A percentile compares a stretch with the other conserved stretches of the same genome.
Evolutionary conservation across 2,113 vertebrate genomes (phyloP).

Genomic region (Piaya cayana): DNA sequence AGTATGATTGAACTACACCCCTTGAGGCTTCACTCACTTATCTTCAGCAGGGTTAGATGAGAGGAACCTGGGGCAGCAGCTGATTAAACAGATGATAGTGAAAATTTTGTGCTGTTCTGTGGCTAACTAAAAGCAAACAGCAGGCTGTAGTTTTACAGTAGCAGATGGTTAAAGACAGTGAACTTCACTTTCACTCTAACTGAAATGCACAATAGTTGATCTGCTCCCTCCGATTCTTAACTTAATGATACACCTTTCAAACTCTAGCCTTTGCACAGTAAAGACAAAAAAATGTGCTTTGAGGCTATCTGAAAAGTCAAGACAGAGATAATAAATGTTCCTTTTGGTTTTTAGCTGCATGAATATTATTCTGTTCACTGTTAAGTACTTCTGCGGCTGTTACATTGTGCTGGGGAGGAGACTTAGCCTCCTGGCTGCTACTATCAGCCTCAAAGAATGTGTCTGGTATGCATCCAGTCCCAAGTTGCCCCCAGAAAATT

Average conservation of each 20-base stretch:
- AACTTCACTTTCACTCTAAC: background rate
- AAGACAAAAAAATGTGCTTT: background rate
- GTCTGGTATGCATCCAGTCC: background rate
- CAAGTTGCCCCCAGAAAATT: background rate
- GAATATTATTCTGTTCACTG: background rate
- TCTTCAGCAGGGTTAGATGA: background rate
- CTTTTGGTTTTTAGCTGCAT: background rate
- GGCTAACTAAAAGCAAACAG: background rate
- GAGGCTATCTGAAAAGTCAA: background rate
- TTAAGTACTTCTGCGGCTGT: background rate
- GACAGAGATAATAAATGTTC: background rate
- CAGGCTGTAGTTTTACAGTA: background rate
- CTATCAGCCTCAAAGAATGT: background rate
- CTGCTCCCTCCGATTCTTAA: background rate
- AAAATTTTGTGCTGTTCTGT: background rate
- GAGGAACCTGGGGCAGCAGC: background rate
- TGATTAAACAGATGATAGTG: background rate
- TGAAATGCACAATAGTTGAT: background rate
- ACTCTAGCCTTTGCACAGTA: background rate
- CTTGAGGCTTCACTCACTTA: background rate
- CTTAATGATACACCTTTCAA: background rate
- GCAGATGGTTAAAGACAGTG: background rate
- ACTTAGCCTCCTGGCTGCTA: background rate
- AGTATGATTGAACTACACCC: background rate
- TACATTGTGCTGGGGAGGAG: background rate